Evolutionary conservation across 2,888 invertebrate genomes (phyloP).

Genomic region (Lumbricus terrestris): DNA sequence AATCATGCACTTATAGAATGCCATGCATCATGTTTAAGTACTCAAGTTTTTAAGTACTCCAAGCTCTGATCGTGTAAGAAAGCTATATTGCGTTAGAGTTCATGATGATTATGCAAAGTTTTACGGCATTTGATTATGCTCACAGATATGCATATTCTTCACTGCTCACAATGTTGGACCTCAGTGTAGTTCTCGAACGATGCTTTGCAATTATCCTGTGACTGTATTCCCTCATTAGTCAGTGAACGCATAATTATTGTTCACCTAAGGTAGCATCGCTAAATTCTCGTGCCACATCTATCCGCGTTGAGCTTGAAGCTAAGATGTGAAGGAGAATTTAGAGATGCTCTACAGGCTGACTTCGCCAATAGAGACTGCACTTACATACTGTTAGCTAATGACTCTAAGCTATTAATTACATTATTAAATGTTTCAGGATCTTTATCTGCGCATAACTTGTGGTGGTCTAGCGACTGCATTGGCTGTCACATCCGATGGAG

Average conservation of each 20-base stretch:
- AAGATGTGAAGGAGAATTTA: background rate
- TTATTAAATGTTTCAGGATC: slow-evolving; percentile 5
- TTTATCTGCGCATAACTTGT: background rate
- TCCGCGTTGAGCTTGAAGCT: background rate
- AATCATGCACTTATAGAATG: too few species aligned
- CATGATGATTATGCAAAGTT: too few species aligned
- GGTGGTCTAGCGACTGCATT: slow-evolving; percentile 10
- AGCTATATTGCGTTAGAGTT: too few species aligned
- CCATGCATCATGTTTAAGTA: too few species aligned
- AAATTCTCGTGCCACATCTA: background rate
- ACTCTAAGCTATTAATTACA: background rate
- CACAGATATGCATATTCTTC: too few species aligned
- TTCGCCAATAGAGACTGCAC: background rate
- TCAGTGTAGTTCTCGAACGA: too few species aligned
- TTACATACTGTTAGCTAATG: background rate
- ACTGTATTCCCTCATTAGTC: background rate
- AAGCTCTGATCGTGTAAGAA: too few species aligned
- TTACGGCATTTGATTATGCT: too few species aligned
- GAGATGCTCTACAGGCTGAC: background rate
- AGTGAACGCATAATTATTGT: background rate
- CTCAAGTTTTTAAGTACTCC: too few species aligned
- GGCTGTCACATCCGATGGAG: slow-evolving; percentile 4
- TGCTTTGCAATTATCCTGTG: too few species aligned
- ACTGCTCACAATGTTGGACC: too few species aligned
- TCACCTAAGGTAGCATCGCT: background rate